Percentiles rank a stretch among this genome's conserved stretches.
phyloP scores from a whole-genome alignment of 2,113 vertebrate species.

The Rhadina sibilatrix region DNA sequence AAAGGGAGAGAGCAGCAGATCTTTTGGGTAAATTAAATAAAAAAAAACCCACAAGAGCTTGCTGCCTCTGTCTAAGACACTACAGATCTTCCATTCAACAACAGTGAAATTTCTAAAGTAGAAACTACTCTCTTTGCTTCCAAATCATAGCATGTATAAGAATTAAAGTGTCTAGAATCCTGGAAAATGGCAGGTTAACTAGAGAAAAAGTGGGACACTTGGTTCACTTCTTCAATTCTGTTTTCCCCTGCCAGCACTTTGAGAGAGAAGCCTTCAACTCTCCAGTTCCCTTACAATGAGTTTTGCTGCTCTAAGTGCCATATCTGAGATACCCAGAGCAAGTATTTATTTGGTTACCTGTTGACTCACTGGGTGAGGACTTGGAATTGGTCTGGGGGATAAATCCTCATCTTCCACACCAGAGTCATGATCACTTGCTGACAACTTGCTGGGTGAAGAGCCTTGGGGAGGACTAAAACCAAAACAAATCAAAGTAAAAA shows the following conservation, averaged over 20 bases:
- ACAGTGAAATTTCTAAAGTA: neutral
- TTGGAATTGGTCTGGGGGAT: slow-evolving; percentile 93
- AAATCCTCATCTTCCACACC: slow-evolving; percentile 95
- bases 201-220: neutral
- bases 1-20: neutral
- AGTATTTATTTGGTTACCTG: slow-evolving; percentile 75
- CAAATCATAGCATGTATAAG: neutral
- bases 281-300: neutral
- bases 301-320: neutral
- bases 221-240: neutral
- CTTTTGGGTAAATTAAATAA: neutral
- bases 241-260: neutral
- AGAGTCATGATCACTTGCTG: slow-evolving; percentile 86
- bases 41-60: neutral
- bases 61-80: neutral
- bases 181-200: neutral
- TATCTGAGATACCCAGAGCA: neutral
- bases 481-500: neutral
- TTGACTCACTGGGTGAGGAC: slow-evolving; percentile 85
- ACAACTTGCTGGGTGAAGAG: slow-evolving; percentile 65
- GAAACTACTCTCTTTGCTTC: neutral
- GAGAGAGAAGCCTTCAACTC: neutral
- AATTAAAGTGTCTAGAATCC: neutral
- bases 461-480: slow-evolving; percentile 25
- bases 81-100: neutral